These are phyloP conservation scores for Ambastaia sidthimunki DNA, from an alignment of 2,797 vertebrate species.

Conservation along the genomic window DNA sequence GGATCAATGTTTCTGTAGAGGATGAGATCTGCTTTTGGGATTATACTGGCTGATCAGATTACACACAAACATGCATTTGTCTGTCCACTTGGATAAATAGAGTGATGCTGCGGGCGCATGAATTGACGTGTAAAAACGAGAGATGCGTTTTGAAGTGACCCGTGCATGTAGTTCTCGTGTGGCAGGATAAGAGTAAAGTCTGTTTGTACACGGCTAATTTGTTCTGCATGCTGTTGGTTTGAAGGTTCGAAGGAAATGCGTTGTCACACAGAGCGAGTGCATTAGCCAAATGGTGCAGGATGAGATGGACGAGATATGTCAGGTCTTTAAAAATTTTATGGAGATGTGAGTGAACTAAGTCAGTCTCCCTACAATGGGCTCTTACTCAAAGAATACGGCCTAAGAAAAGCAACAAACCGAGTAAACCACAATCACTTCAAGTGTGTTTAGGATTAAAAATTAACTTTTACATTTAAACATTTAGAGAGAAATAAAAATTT, in stretches of 20 bases:
- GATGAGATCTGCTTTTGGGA: slow-evolving; percentile 46
- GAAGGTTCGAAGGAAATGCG: slow-evolving; percentile 47
- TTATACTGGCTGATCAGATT: slow-evolving; percentile 54
- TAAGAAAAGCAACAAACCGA: not conserved
- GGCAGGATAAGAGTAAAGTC: not conserved
- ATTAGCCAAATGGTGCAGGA: slow-evolving; percentile 47
- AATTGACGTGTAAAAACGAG: slow-evolving; percentile 2
- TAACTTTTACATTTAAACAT: not conserved
- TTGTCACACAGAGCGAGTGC: slow-evolving; percentile 36
- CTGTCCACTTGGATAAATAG: slow-evolving; percentile 21
- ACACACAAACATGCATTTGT: slow-evolving; percentile 33
- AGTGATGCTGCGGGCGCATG: slow-evolving; percentile 11
- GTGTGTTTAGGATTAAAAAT: not conserved
- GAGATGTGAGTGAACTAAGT: slow-evolving; percentile 37
- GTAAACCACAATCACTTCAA: slow-evolving; percentile 5
- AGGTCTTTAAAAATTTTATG: slow-evolving; percentile 38
- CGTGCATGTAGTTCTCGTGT: slow-evolving; percentile 2
- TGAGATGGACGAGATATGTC: slow-evolving; percentile 35
- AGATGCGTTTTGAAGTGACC: not conserved
- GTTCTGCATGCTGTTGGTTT: slow-evolving; percentile 15
- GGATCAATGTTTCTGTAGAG: slow-evolving; percentile 51
- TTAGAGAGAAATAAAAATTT: slow-evolving; percentile 15
- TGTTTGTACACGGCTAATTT: slow-evolving; percentile 27
- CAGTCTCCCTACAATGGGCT: slow-evolving; percentile 8
- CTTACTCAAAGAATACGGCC: not conserved